phyloP scores from a whole-genome alignment of 2,113 vertebrate genomes.

The Tringa solitaria region DNA sequence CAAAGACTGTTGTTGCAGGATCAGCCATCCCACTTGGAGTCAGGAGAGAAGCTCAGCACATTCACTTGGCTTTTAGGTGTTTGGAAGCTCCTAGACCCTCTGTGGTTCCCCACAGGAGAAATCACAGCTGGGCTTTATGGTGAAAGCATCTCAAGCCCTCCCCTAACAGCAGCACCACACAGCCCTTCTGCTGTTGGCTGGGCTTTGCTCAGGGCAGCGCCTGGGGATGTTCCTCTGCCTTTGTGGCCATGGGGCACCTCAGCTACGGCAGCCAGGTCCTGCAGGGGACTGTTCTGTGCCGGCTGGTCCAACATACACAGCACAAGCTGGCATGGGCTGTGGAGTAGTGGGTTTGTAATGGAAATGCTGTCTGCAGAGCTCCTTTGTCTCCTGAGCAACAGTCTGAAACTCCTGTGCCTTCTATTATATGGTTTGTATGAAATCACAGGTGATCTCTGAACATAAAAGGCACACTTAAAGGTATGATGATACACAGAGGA shows the following conservation, averaged over 20 bases:
- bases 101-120: neutral
- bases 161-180: neutral
- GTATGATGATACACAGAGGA: neutral
- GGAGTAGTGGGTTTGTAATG: neutral
- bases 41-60: neutral
- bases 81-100: neutral
- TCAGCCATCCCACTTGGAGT: neutral
- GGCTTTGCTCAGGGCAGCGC: neutral
- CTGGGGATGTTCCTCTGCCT: neutral
- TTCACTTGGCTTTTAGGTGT: neutral
- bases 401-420: neutral
- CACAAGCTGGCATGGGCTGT: fast-evolving
- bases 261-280: neutral
- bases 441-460: neutral
- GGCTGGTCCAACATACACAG: neutral
- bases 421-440: neutral
- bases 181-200: neutral
- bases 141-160: neutral
- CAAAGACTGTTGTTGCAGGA: neutral
- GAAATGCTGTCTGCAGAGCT: neutral
- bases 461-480: neutral
- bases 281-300: fast-evolving
- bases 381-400: neutral
- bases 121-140: neutral
- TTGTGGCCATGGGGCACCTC: neutral